Percentiles rank a stretch among this genome's conserved stretches.
phyloP scores from a whole-genome alignment of 1,140 invertebrate species.

The Lycorma delicatula region DNA sequence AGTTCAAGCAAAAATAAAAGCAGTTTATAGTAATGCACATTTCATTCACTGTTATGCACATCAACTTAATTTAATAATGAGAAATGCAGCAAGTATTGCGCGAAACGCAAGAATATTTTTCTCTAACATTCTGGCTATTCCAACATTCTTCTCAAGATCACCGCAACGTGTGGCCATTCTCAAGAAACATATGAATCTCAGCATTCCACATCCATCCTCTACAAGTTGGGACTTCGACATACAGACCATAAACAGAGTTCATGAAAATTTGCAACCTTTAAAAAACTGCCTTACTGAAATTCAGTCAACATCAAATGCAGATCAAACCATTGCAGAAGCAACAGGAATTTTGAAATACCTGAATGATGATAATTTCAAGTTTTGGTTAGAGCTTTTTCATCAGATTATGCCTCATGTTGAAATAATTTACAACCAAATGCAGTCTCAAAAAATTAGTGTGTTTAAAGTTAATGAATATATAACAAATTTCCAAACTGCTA shows the following conservation, averaged over 20 bases:
- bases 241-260: neutral
- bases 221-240: neutral
- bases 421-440: slow-evolving; percentile 24
- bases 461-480: slow-evolving; percentile 19
- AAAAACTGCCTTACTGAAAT: neutral
- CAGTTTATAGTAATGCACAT: slow-evolving; percentile 28
- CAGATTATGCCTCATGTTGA: slow-evolving; percentile 25
- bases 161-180: slow-evolving; percentile 6
- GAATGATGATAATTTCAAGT: slow-evolving; percentile 23
- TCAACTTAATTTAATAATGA: slow-evolving; percentile 26
- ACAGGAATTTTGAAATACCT: slow-evolving; percentile 6
- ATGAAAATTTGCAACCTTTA: slow-evolving; percentile 1
- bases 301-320: neutral
- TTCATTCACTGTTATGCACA: slow-evolving; percentile 31
- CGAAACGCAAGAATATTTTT: slow-evolving; percentile 22
- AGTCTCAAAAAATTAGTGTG: slow-evolving; percentile 16
- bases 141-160: slow-evolving; percentile 16
- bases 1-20: slow-evolving; percentile 27
- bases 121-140: slow-evolving; percentile 7
- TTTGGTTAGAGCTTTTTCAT: slow-evolving; percentile 25
- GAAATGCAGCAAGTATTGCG: slow-evolving; percentile 18
- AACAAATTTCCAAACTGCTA: slow-evolving; percentile 20
- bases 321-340: neutral
- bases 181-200: slow-evolving; percentile 1
- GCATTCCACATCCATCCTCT: neutral